Percentiles rank a stretch among this genome's conserved stretches.
phyloP scores from a whole-genome alignment of 1,140 invertebrate species.

The Bombus superbus region DNA sequence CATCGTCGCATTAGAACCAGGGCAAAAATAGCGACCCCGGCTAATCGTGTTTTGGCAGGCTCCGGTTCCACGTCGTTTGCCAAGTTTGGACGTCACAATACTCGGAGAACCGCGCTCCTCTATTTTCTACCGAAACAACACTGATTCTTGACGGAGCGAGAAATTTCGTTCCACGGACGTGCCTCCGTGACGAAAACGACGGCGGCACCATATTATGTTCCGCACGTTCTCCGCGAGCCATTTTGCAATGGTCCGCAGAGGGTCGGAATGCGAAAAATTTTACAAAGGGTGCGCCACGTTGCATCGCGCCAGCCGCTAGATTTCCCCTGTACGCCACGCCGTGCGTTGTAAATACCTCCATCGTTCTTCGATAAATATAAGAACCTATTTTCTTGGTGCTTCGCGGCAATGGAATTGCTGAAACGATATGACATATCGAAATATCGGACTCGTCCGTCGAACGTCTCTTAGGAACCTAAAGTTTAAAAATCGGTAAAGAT shows the following conservation, averaged over 20 bases:
- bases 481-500: not conserved
- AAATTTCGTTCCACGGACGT: slow-evolving; percentile 46
- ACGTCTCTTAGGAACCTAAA: not conserved
- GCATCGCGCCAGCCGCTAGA: not conserved
- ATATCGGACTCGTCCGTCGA: not conserved
- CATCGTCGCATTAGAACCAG: slow-evolving; percentile 1
- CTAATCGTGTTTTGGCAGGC: slow-evolving; percentile 51
- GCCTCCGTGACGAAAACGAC: slow-evolving; percentile 9
- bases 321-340: not conserved
- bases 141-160: slow-evolving; percentile 42
- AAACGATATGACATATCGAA: not conserved
- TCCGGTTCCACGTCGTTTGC: slow-evolving; percentile 22
- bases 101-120: not conserved
- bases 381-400: not conserved
- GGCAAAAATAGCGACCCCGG: slow-evolving; percentile 8
- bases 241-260: slow-evolving; percentile 39
- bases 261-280: slow-evolving; percentile 40
- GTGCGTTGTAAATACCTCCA: not conserved
- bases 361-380: not conserved
- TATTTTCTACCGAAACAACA: slow-evolving; percentile 38
- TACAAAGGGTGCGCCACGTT: not conserved
- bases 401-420: not conserved
- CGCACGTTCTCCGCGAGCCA: slow-evolving; percentile 39
- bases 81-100: slow-evolving; percentile 45
- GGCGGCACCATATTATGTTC: slow-evolving; percentile 29